These are phyloP conservation scores for Gymnoscopelus braueri DNA, from an alignment of 2,797 vertebrate genomes.

Conservation along the genomic window DNA sequence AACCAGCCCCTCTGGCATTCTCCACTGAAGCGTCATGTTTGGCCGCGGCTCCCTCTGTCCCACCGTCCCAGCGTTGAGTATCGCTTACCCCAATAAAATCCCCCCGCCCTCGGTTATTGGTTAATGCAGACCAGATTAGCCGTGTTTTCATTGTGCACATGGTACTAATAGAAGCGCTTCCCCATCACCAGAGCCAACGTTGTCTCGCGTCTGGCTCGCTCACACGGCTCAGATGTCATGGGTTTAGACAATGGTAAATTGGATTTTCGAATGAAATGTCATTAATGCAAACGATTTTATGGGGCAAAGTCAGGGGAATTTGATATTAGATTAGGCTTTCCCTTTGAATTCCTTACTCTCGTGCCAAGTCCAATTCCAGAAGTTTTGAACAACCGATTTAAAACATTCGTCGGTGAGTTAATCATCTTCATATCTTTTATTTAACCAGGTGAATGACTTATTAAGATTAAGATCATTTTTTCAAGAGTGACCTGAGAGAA, in stretches of 20 bases:
- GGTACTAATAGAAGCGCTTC: slow-evolving; percentile 80
- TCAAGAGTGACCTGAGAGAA: no score
- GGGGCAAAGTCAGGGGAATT: slow-evolving; percentile 45
- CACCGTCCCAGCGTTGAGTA: slow-evolving; percentile 67
- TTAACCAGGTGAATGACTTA: no score
- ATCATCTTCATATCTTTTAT: no score
- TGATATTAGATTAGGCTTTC: slow-evolving; percentile 20
- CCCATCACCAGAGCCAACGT: slow-evolving; percentile 69
- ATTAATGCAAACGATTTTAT: slow-evolving; percentile 58
- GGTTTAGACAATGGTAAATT: slow-evolving; percentile 75
- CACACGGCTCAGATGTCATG: slow-evolving; percentile 69
- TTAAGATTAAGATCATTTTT: no score
- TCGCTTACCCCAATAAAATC: slow-evolving; percentile 68
- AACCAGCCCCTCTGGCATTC: slow-evolving; percentile 72
- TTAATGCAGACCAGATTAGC: slow-evolving; percentile 83
- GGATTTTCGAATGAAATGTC: slow-evolving; percentile 71
- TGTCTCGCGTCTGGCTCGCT: slow-evolving; percentile 60
- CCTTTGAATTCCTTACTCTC: slow-evolving; percentile 18
- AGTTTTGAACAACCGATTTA: slow-evolving; percentile 36
- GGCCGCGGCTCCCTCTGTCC: slow-evolving; percentile 65
- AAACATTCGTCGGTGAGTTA: slow-evolving; percentile 39
- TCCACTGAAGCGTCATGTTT: slow-evolving; percentile 65
- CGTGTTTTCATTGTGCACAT: slow-evolving; percentile 82
- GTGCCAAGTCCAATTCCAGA: slow-evolving; percentile 25
- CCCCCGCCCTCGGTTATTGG: slow-evolving; percentile 80